phyloP scores from a whole-genome alignment of 1,140 invertebrate species.

The Andricus grossulariae region DNA sequence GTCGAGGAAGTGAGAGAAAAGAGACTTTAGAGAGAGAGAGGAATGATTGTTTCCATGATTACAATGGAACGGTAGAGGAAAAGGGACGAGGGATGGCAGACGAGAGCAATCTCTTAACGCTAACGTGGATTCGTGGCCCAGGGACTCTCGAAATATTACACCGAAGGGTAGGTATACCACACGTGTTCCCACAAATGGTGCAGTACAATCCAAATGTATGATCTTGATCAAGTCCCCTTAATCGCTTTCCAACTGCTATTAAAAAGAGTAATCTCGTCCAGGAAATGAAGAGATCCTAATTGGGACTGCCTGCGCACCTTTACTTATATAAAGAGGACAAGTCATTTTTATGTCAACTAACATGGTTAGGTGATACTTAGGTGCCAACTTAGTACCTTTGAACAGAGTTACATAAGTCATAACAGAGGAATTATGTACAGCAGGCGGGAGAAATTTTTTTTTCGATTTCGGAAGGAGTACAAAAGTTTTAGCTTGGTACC shows the following conservation, averaged over 20 bases:
- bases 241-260: not conserved
- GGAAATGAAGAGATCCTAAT: too few species aligned
- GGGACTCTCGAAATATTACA: conserved; percentile 72
- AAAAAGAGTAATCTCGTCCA: too few species aligned
- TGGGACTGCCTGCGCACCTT: too few species aligned
- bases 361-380: too few species aligned
- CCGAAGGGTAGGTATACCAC: conserved; percentile 49
- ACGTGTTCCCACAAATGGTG: not conserved
- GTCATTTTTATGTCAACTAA: too few species aligned
- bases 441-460: too few species aligned
- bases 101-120: conserved; percentile 72
- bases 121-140: conserved; percentile 71
- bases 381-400: too few species aligned
- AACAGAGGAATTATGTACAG: too few species aligned
- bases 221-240: conserved; percentile 26
- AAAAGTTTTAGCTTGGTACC: too few species aligned
- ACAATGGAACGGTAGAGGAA: conserved; percentile 69
- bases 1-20: conserved; percentile 17
- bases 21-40: conserved; percentile 58
- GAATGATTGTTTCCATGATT: conserved; percentile 76
- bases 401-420: too few species aligned
- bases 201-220: conserved; percentile 18
- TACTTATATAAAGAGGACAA: too few species aligned
- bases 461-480: too few species aligned
- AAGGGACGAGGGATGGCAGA: conserved; percentile 50